Percentiles rank a stretch among this genome's conserved stretches.
Conservation (phyloP, 2,113 vertebrate species). For the Lasiurus cinereus region DNA sequence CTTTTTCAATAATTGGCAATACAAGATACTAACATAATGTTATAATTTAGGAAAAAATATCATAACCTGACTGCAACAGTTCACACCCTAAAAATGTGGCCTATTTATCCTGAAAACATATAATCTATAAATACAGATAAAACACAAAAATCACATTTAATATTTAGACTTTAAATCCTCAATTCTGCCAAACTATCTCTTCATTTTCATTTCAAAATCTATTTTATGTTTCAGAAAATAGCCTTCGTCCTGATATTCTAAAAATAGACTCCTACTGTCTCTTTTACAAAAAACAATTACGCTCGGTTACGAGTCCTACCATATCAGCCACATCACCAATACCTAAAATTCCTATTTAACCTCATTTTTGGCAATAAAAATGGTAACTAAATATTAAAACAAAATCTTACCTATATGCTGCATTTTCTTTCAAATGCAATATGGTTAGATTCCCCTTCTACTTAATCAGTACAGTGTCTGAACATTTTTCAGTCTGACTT, state of each 20-base stretch:
- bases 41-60: slow-evolving; percentile 64
- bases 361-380: slow-evolving; percentile 63
- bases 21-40: slow-evolving; percentile 75
- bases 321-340: slow-evolving; percentile 72
- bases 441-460: slow-evolving; percentile 87
- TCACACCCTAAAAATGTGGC: slow-evolving; percentile 91
- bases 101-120: slow-evolving; percentile 85
- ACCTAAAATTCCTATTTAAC: slow-evolving; percentile 74
- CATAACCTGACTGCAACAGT: slow-evolving; percentile 85
- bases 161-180: slow-evolving; percentile 61
- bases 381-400: slow-evolving; percentile 63
- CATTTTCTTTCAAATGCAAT: slow-evolving; percentile 88
- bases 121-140: slow-evolving; percentile 71
- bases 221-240: slow-evolving; percentile 81
- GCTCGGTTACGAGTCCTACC: slow-evolving; percentile 74
- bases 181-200: slow-evolving; percentile 68
- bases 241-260: slow-evolving; percentile 80
- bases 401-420: slow-evolving; percentile 89
- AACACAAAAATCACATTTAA: slow-evolving; percentile 73
- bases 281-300: slow-evolving; percentile 82
- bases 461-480: slow-evolving; percentile 87
- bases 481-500: slow-evolving; percentile 86
- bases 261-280: slow-evolving; percentile 85
- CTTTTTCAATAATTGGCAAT: slow-evolving; percentile 74
- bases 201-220: slow-evolving; percentile 78